A percentile compares a stretch with the other conserved stretches of the same genome.
These are phyloP conservation scores for Strix occidentalis DNA, from an alignment of 2,797 vertebrate genomes.

Conservation along the genomic window DNA sequence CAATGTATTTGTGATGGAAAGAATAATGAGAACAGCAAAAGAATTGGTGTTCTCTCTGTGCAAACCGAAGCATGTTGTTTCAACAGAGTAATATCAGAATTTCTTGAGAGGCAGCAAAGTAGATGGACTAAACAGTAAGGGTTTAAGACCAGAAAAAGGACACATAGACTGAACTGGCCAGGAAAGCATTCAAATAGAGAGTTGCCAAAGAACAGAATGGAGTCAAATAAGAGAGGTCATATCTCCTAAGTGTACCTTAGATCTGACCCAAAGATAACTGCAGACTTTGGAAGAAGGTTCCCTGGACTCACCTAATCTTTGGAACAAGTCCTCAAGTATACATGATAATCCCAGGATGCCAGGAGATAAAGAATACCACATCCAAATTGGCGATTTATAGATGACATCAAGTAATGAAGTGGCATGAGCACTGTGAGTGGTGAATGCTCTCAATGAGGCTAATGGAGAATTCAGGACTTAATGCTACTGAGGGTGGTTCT, in stretches of 20 bases:
- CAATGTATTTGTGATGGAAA: neutral
- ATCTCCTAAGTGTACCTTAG: neutral
- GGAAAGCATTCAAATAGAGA: neutral
- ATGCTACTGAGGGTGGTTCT: neutral
- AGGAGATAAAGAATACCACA: neutral
- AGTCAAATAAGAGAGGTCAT: neutral
- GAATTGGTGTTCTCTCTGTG: neutral
- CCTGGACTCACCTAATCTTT: neutral
- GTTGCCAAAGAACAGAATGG: rapidly evolving
- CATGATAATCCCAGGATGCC: neutral
- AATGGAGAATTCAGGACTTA: neutral
- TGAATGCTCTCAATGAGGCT: neutral
- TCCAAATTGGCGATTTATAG: neutral
- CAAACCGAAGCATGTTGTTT: neutral
- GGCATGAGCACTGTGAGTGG: neutral
- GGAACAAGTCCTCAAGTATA: neutral
- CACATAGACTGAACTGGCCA: neutral
- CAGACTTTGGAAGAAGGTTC: neutral
- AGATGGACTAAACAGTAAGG: neutral
- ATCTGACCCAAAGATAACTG: neutral
- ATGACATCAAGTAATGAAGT: neutral
- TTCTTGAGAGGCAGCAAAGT: neutral
- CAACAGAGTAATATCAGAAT: neutral
- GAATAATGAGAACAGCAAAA: neutral
- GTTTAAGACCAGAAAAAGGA: neutral